Base-by-base conservation (phyloP, 2,888 invertebrate genomes). In the Ctena decussata region DNA sequence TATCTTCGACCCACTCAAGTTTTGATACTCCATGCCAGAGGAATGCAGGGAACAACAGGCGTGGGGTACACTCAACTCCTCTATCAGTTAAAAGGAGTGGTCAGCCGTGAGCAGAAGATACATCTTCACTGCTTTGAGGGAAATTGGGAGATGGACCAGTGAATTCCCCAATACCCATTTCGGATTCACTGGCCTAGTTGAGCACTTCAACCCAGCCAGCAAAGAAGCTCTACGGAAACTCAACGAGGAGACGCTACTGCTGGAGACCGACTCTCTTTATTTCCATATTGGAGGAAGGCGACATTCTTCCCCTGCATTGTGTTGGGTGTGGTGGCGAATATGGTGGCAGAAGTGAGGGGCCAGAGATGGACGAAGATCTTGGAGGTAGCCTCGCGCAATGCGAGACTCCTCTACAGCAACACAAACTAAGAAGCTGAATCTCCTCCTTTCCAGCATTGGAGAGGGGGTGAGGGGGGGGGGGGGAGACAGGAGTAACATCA, bases 331-430 rank as follows among this genome's bases (percentile, higher is more conserved):
- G 60, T 60, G 21, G 60, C 24, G 5, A 60, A 60, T 1, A 60
- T 60, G 60, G 30, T 60, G 30, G 60, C 60, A 8, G 60, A 60
- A 6, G 21, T 60, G 27, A 27, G 60, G 60, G 60, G 30, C 6
- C 8, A 60, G 12, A 30, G 3, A 3, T 60, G 60, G 60, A 60
- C 5, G 24, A 21, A 60, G 1, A 30, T 60, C 60, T 30, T 60
- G 27, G 30, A 30, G 60, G 60, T 30, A 18, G 60, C 60, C 30
- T 60, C 18, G 60, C 60, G 60, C 60, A 60, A 60, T 60, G 60
- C 60, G 32, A 60, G 60, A 30, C 60, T 60, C 60, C 60, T 60
- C 60, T 60, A 60, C 53, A n/a, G n/a, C n/a, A n/a, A n/a, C n/a
- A n/a, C n/a, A 15, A 41, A 41, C 15, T 11, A 15, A 15, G 15